Conservation (phyloP, 2,888 invertebrate genomes). For the Sacculina carcini region DNA sequence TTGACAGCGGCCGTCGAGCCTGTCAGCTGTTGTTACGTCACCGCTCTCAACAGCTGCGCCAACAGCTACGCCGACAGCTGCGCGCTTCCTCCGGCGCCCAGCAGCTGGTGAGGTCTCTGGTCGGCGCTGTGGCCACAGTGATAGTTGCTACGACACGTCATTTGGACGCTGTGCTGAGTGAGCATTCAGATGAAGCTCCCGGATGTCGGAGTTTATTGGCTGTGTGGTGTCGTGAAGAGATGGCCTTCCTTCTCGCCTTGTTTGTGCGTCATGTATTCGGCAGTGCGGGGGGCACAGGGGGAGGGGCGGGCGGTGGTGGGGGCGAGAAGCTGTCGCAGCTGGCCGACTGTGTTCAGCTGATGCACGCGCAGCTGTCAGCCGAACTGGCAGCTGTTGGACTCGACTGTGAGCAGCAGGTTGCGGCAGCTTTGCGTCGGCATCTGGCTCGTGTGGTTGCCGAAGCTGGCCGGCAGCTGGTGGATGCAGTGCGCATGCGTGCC, state of each 20-base stretch:
- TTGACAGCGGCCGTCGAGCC: slow-evolving; percentile 43
- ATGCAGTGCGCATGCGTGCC: slow-evolving; percentile 44
- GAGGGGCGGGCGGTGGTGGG: too few relatives aligned
- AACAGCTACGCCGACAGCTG: slow-evolving; percentile 47
- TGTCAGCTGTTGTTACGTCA: slow-evolving; percentile 55
- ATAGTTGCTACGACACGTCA: slow-evolving; percentile 46
- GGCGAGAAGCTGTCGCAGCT: slow-evolving; percentile 39
- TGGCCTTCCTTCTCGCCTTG: slow-evolving; percentile 21
- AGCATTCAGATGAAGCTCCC: slow-evolving; percentile 41
- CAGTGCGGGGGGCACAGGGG: too few relatives aligned
- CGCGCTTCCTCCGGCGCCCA: slow-evolving; percentile 19
- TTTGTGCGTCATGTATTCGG: slow-evolving; percentile 31
- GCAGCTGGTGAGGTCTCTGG: slow-evolving; percentile 45
- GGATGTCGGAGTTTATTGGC: slow-evolving; percentile 33
- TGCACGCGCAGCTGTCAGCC: slow-evolving; percentile 31
- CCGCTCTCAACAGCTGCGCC: slow-evolving; percentile 52
- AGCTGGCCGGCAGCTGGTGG: slow-evolving; percentile 50
- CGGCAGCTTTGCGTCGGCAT: slow-evolving; percentile 51
- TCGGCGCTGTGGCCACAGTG: slow-evolving; percentile 57
- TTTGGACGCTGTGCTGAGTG: slow-evolving; percentile 52
- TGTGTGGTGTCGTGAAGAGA: slow-evolving; percentile 51
- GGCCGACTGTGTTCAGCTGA: slow-evolving; percentile 43
- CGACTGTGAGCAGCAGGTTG: slow-evolving; percentile 71
- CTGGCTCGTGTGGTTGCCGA: slow-evolving; percentile 47
- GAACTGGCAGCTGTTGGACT: slow-evolving; percentile 39